Evolutionary conservation across 1,140 invertebrate species (phyloP).

Genomic region (Yoshiicerus persimilis): DNA sequence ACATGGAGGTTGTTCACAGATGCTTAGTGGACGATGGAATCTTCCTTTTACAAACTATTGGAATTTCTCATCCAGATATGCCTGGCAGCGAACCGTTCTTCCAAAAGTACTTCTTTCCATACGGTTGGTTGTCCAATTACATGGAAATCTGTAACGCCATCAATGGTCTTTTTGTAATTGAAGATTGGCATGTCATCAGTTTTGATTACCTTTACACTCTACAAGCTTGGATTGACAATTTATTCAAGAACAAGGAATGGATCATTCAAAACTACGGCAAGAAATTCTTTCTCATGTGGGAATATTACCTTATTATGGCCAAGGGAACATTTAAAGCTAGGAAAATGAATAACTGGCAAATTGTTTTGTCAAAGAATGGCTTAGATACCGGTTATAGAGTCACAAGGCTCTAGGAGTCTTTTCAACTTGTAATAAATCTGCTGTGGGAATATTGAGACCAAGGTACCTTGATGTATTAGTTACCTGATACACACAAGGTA

Average conservation of each 20-base stretch:
- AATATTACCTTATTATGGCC: constrained; percentile 9
- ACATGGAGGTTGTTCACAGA: constrained; percentile 35
- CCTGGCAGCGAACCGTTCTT: constrained; percentile 15
- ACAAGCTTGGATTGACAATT: constrained; percentile 28
- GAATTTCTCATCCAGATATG: constrained; percentile 27
- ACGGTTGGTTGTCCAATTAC: constrained; percentile 38
- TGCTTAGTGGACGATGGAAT: constrained; percentile 38
- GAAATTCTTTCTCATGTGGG: constrained; percentile 25
- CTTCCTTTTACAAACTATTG: constrained; percentile 42
- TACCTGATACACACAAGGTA: too few species aligned
- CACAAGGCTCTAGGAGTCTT: neutral
- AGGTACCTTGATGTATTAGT: neutral
- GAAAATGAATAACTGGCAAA: constrained; percentile 15
- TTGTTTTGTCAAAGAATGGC: constrained; percentile 6
- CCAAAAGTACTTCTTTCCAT: constrained; percentile 43
- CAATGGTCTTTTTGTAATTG: constrained; percentile 38
- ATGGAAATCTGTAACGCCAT: constrained; percentile 27
- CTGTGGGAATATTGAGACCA: too few species aligned
- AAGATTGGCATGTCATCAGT: constrained; percentile 36
- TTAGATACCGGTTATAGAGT: constrained; percentile 1
- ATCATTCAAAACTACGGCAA: neutral
- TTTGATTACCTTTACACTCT: constrained; percentile 26
- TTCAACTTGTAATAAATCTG: too few species aligned
- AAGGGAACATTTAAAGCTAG: constrained; percentile 6
- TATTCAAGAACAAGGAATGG: neutral